Conservation (phyloP, 2,888 invertebrate genomes). For the Lycocerus yunnanus region DNA sequence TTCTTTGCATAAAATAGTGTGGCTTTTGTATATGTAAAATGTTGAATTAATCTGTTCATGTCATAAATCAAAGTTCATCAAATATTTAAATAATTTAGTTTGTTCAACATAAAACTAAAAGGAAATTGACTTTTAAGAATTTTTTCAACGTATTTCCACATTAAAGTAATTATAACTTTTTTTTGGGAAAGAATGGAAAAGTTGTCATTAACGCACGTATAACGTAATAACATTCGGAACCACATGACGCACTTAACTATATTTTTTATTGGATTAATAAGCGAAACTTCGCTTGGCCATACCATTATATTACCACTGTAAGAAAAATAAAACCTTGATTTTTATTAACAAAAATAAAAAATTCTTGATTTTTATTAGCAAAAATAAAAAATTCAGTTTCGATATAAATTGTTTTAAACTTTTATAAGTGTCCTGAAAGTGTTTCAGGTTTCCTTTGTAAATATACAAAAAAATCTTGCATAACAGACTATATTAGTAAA, state of each 20-base stretch:
- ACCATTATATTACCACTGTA: neutral
- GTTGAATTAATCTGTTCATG: no score
- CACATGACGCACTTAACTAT: neutral
- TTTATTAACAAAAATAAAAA: neutral
- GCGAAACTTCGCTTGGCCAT: neutral
- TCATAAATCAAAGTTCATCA: no score
- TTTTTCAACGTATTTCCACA: no score
- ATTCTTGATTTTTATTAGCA: neutral
- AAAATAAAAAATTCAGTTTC: neutral
- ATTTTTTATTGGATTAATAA: neutral
- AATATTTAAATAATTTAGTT: neutral
- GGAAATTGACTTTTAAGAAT: neutral
- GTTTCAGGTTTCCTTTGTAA: neutral
- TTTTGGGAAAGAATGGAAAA: neutral
- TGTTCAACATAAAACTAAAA: neutral
- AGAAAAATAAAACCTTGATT: neutral
- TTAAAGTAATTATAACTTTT: neutral
- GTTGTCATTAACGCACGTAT: neutral
- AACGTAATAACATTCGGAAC: neutral
- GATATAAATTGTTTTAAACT: neutral
- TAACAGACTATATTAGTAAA: neutral
- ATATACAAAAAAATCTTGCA: neutral
- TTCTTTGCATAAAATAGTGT: neutral
- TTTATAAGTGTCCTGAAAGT: neutral
- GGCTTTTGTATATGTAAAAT: no score